phyloP scores from a whole-genome alignment of 2,113 vertebrate species.

The Ptilonorhynchus violaceus region DNA sequence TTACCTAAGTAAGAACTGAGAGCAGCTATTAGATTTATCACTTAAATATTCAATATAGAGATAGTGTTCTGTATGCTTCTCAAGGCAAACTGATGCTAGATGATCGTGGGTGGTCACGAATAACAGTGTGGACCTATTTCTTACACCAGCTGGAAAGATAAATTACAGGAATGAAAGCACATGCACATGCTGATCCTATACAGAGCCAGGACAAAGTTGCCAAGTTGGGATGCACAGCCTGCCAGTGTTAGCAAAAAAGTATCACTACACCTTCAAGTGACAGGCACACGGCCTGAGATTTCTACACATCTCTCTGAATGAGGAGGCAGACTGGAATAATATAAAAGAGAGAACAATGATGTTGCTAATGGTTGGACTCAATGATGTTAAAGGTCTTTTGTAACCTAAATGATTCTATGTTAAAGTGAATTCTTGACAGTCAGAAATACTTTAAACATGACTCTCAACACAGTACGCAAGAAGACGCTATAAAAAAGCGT shows the following conservation, averaged over 20 bases:
- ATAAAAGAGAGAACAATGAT: neutral
- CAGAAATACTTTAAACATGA: neutral
- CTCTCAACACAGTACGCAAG: neutral
- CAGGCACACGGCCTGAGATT: neutral
- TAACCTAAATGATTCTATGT: neutral
- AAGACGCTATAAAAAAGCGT: neutral
- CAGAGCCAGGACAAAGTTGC: neutral
- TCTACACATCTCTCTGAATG: neutral
- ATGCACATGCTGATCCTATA: neutral
- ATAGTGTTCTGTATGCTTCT: neutral
- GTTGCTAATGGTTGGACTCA: neutral
- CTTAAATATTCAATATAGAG: neutral
- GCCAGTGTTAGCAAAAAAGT: neutral
- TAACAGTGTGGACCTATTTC: neutral
- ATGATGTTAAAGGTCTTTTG: neutral
- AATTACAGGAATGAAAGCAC: neutral
- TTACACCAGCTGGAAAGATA: neutral
- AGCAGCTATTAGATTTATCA: neutral
- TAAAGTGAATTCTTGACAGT: conserved; percentile 15
- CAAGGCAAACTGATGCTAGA: neutral
- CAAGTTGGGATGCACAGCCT: neutral
- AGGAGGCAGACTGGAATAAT: neutral
- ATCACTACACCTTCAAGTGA: neutral
- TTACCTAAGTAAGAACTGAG: neutral
- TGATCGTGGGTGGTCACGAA: neutral